Base-by-base conservation (phyloP, 2,888 invertebrate species). In the Stratiomys singularior region DNA sequence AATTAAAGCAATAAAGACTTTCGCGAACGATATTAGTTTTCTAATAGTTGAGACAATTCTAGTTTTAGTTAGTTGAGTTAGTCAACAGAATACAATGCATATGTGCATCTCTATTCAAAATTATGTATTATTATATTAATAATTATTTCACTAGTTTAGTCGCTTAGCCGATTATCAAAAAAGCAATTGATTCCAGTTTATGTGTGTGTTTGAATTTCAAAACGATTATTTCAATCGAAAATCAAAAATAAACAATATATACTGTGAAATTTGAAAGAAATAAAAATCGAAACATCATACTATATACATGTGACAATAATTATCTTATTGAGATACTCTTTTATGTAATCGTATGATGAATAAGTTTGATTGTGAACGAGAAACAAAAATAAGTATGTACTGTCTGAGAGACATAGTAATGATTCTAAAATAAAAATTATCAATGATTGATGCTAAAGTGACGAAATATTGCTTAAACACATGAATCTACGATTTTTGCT, bases 401-500 rank as follows among this genome's bases (percentile, higher is more conserved):
- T n/a, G 25, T 30, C n/a, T 28, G 64, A n/a, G 18, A n/a, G 27
- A 30, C 64, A 28, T 64, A 30, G 15, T 64, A n/a, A 25, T 7
- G 25, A 64, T 18, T 66, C 23, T 28, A 66, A 18, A 63, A 3
- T 63, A 1, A 37, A 37, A 37, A 37, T 44, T 37, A 52, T 52
- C 15, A 60, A 21, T 60, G 18, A 60, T 52, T 37, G 37, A 52
- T 25, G 44, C 18, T 67, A 67, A 44, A n/a, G 15, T 9, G 18
- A 58, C n/a, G 56, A 74, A 28, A 52, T 56, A 30, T 58, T 60
- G 58, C 60, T 60, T 74, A 3, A 23, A 37, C 52, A 18, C 15
- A 74, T 23, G 74, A 74, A 74, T 58, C 60, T 74, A 60, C 37
- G n/a, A 58, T 74, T 74, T 74, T 74, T 52, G 58, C 74, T 74